Base-by-base conservation (phyloP, 2,797 vertebrate species). In the Masticophis lateralis region DNA sequence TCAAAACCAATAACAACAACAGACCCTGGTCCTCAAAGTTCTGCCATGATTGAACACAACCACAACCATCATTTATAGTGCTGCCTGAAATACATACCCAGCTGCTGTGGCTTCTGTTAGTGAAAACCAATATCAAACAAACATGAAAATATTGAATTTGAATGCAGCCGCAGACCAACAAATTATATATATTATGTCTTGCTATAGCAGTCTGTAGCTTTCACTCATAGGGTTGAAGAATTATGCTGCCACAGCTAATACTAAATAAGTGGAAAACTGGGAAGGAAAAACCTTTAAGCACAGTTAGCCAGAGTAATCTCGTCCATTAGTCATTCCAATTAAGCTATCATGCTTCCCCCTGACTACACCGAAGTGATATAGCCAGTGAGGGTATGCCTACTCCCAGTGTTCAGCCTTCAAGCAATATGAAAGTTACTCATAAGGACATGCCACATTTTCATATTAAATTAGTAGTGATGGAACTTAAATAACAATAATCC, bases 291-390 rank as follows among this genome's bases (percentile, higher is more conserved):
- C 61, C 89, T 59, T 87, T 47, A 59, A 63, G 86, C 83, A 69
- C 53, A 27, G 53, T 89, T 20, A 69, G 27, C 32, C 47, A 56
- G 43, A 69, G 32, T 69, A 86, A 27, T 74, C 27, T 28, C 89
- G 25, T 87, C 51, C 56, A 74, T 63, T 90, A 66, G 60, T 74
- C 60, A 93, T 93, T 93, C 53, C 90, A 93, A 87, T 91, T 93
- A 93, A 88, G 37, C n/a, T 0, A 25, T 32, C 5, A 27, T 93
- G 69, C 7, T 18, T 28, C 89, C 56, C 27, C 3, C 27, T 86
- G 87, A n/a, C 1, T 59, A 59, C 0, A 0, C 1, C 0, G 5
- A 93, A 56, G 3, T n/a, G 63, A 59, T 0, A 0, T 59, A 37
- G 87, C 18, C 11, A 16, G 22, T 25, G 92, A 43, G 14, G 59